Conservation (phyloP, 2,888 invertebrate species). For the Oegoconia quadripuncta region DNA sequence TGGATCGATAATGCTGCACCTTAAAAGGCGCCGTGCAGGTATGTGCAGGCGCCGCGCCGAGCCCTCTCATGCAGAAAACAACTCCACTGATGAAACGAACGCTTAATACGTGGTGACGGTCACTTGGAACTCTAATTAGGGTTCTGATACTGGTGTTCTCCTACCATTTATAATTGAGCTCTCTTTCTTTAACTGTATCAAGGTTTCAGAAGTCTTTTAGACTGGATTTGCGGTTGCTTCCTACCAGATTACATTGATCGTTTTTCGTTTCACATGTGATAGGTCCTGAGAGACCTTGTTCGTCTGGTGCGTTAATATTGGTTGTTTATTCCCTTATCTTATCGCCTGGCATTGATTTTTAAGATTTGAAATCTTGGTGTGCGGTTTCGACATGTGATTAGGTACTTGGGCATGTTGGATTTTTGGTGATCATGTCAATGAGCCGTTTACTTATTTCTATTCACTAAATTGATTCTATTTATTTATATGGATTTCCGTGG, state of each 20-base stretch:
- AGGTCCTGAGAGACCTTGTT: background rate
- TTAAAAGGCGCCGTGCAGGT: constrained; percentile 57
- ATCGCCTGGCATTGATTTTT: constrained; percentile 69
- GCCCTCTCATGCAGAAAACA: constrained; percentile 68
- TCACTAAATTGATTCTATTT: background rate
- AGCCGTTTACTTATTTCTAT: background rate
- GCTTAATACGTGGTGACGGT: constrained; percentile 72
- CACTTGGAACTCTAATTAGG: constrained; percentile 74
- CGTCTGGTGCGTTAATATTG: constrained; percentile 17
- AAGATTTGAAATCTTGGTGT: constrained; percentile 67
- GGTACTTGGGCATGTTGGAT: constrained; percentile 26
- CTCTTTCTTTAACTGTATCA: background rate
- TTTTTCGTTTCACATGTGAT: background rate
- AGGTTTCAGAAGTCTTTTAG: constrained; percentile 24
- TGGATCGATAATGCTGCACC: constrained; percentile 48
- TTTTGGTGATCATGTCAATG: constrained; percentile 21
- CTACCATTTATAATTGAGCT: constrained; percentile 38
- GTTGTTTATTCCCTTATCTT: constrained; percentile 60
- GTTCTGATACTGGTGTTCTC: constrained; percentile 35
- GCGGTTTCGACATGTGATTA: constrained; percentile 57
- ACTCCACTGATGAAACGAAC: constrained; percentile 70
- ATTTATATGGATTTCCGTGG: no score
- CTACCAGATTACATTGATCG: constrained; percentile 6
- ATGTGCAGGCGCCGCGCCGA: constrained; percentile 58
- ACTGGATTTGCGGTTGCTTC: constrained; percentile 28